Evolutionary conservation across 1,140 invertebrate species (phyloP), one percentile per base, ranked within the genome.

Genomic region (Drosophila virilis): DNA sequence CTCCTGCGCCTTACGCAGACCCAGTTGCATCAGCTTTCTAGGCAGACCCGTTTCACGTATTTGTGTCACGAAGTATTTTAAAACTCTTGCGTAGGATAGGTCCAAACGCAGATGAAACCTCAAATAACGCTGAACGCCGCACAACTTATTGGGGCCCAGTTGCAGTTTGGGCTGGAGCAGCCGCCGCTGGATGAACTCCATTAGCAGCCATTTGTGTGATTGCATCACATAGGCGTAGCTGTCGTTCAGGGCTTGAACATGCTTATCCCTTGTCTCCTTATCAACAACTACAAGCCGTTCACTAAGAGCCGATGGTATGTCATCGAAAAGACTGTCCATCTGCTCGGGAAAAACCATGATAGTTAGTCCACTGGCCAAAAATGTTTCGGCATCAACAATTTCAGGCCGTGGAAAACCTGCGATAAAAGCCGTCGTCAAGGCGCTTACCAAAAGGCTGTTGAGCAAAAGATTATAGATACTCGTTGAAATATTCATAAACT

Each of bases 141-240:
- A 68, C 2, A 68, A 10, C 0, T 13, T 33, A 0, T 35, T 10
- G 0, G 65, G 28, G 6, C 9, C 43, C 13, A 59, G 8, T 15
- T 22, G 13, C 9, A 68, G 28, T 10, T 68, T 68, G 13, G 65
- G 65, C 1, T 51, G 15, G 0, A 0, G 4, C 9, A 68, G 22
- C 0, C 65, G 55, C 5, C 22, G 1, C 22, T 68, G 65, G 2
- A 59, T 59, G 28, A 33, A 35, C 1, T 68, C 13, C 1, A 59
- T 8, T 15, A n/a, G 2, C 0, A 17, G 10, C 54, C 54, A 68
- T 13, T 17, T 33, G 10, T 59, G 13, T 0, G 28, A 33, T 8
- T 38, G 12, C 8, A 51, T 40, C n/a, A 68, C 35, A 60, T 68
- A 68, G 8, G 55, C 55, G 50, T 33, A 68, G 8, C 35, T 59